Base-by-base conservation (phyloP, 2,888 invertebrate species). In the Melolontha melolontha region DNA sequence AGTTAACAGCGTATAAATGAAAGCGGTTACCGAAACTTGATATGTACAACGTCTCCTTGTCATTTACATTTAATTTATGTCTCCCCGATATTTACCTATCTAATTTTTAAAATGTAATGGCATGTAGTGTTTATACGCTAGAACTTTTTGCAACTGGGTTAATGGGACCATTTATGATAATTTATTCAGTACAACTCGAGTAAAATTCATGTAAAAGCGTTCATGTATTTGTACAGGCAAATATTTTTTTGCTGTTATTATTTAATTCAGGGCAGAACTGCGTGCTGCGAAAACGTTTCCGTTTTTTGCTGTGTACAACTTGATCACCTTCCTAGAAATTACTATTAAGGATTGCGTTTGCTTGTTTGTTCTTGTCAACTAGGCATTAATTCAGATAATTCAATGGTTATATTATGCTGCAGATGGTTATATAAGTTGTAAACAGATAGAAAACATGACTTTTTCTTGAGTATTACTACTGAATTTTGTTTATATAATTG, bases 61-160 rank as follows among this genome's bases (percentile, higher is more conserved):
- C 39, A 54, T 54, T 34, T 54, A 40, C 44, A 14, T 14, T 4
- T 17, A 40, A 54, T 40, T 40, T 54, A 40, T 54, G 40, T 54
- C 40, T 39, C 8, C 40, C 16, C 40, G 41, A 54, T 54, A 54
- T 40, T 54, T 54, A 41, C 54, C 40, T 17, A 54, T 54, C 54
- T 40, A 54, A 54, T 40, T 54, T 54, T 54, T 54, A 40, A 16
- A 54, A 40, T 40, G 17, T 40, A 54, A 39, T 39, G 14, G 12
- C 40, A 14, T 40, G 40, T n/a, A 16, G 11, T 10, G 16, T 5
- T 14, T 40, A 12, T 14, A 16, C 40, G 16, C 40, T 39, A 54
- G 16, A 54, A 40, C n/a, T 54, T 54, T 54, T 54, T 54, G 54
- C 54, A 54, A 54, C 17, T 54, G 40, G 54, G 54, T 54, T 54